A percentile compares a stretch with the other conserved stretches of the same genome.
These are phyloP conservation scores for Muscicapa adusta DNA, from an alignment of 2,113 vertebrate genomes.

Conservation along the genomic window DNA sequence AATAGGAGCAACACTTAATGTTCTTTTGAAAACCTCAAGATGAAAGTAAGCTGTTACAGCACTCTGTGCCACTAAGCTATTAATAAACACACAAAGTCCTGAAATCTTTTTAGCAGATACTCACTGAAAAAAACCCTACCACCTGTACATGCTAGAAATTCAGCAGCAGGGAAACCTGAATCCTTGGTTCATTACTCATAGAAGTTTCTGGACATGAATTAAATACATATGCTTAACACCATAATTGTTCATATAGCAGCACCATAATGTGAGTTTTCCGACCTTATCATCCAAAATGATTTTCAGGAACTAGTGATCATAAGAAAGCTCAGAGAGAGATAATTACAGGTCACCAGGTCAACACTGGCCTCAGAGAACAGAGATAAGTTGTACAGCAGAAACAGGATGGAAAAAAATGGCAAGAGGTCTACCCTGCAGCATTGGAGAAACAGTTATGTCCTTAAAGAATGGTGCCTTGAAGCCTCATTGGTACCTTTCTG, in stretches of 20 bases:
- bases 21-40: constrained; percentile 2
- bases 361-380: not conserved
- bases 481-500: not conserved
- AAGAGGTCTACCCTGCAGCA: not conserved
- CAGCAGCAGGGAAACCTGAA: not conserved
- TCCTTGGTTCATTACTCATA: not conserved
- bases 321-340: not conserved
- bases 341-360: not conserved
- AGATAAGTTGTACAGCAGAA: not conserved
- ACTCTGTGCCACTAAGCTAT: not conserved
- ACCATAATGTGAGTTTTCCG: not conserved
- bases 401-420: not conserved
- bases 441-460: not conserved
- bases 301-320: not conserved
- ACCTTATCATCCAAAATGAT: not conserved
- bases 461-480: not conserved
- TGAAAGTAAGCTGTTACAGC: not conserved
- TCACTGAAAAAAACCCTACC: not conserved
- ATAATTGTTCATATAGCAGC: not conserved
- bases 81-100: constrained; percentile 12
- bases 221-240: not conserved
- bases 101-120: not conserved
- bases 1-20: not conserved
- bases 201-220: not conserved
- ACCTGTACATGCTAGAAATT: not conserved